These are phyloP conservation scores for Zonitis immaculata DNA, from an alignment of 2,888 invertebrate species.

Conservation along the genomic window DNA sequence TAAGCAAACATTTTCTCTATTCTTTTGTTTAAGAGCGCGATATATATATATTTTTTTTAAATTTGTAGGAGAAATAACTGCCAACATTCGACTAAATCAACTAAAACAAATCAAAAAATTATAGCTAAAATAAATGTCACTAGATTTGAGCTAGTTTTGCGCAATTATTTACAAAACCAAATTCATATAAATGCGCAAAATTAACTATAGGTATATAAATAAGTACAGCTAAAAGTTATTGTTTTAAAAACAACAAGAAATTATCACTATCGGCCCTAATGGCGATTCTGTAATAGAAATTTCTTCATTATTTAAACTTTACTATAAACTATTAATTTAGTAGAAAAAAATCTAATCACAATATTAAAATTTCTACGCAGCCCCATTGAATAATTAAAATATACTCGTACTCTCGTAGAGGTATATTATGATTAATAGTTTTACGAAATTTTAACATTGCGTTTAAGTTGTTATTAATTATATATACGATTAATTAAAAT, in stretches of 20 bases:
- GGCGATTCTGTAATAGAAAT: background rate
- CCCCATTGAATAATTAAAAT: background rate
- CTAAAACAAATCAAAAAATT: constrained; percentile 9
- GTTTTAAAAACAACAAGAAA: constrained; percentile 4
- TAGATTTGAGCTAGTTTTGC: background rate
- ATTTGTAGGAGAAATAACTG: no score
- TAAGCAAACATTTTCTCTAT: no score
- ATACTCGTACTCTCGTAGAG: no score
- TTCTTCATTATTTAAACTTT: background rate
- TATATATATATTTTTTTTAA: no score
- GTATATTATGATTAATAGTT: no score
- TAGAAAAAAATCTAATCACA: background rate
- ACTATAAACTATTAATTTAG: background rate
- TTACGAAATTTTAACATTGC: background rate
- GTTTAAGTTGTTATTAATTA: background rate
- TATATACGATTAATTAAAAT: background rate
- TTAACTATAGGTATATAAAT: no score
- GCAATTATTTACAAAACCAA: background rate
- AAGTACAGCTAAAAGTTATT: background rate
- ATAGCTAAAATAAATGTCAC: constrained; percentile 11
- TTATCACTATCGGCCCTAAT: background rate
- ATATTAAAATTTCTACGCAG: background rate
- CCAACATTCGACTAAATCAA: constrained; percentile 37
- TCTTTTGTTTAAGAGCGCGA: no score
- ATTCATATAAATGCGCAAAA: background rate